Evolutionary conservation across 2,888 invertebrate species (phyloP), one percentile per base, ranked within the genome.

Genomic region (Pyrochroa serraticornis): DNA sequence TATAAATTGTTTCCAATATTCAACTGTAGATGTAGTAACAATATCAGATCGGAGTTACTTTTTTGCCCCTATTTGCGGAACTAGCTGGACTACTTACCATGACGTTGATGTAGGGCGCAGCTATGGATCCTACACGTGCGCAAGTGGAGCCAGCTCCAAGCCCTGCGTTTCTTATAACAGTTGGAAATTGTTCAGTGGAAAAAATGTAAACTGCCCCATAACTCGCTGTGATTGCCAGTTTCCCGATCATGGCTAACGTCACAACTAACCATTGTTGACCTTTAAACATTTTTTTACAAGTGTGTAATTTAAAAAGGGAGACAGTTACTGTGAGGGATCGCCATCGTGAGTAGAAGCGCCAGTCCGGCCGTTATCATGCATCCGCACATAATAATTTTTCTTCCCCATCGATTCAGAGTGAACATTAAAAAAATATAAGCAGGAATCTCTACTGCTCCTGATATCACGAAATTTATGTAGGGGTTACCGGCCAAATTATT

Each of bases 371-470:
- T 76, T 55, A 88, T 73, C 87, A 90, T 87, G 71, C 87, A 87
- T 8, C 87, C 85, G 66, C 88, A 88, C 43, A 90, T 80, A 50
- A 89, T 85, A 3, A 82, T 80, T 69, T 88, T 87, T 44, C 90
- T 80, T 8, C 90, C 90, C 84, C 87, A 87, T 48, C 84, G 81
- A 72, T 91, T 89, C 10, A 91, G 79, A 2, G 87, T 87, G 5
- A 88, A 77, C 13, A 89, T 78, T 22, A 88, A 78, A 69, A 89
- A 84, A 1, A 82, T 79, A 72, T 89, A 90, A 0, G 88, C 90
- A 0, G 91, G 90, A 59, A 90, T 82, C 79, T 92, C 92, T 0
- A 91, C 88, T n/a, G 86, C 82, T 2, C 90, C 91, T 6, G 88
- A 87, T 64, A 91, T 84, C 3, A 88, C 80, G 73, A 90, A 91